These are phyloP conservation scores for Chaunax sp. DNA, from an alignment of 2,797 vertebrate genomes.

Conservation along the genomic window DNA sequence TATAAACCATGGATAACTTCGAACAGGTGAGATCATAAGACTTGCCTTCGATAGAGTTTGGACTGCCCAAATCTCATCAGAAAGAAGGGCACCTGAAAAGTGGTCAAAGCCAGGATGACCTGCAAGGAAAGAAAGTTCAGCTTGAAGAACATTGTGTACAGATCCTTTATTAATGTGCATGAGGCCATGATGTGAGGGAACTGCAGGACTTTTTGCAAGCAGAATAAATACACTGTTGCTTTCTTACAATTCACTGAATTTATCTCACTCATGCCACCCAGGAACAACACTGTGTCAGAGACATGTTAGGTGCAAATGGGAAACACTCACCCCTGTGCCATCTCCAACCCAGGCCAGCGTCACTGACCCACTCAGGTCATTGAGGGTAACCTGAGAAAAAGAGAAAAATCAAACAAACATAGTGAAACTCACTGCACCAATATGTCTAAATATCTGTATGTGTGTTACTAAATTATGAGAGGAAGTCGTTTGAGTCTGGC, in stretches of 20 bases:
- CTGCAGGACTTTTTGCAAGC: slow-evolving; percentile 4
- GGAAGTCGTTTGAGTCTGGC: not conserved
- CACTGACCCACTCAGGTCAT: slow-evolving; percentile 91
- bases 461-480: not conserved
- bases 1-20: not conserved
- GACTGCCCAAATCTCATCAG: slow-evolving; percentile 91
- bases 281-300: not conserved
- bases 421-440: not conserved
- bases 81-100: slow-evolving; percentile 92
- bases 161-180: slow-evolving; percentile 29
- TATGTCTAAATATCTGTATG: not conserved
- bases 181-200: slow-evolving; percentile 8
- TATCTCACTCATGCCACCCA: slow-evolving; percentile 9
- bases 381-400: slow-evolving; percentile 83
- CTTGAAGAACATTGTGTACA: slow-evolving; percentile 12
- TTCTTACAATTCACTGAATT: slow-evolving; percentile 9
- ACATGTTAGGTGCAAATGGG: slow-evolving; percentile 11
- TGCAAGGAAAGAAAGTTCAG: slow-evolving; percentile 64
- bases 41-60: slow-evolving; percentile 93
- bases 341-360: slow-evolving; percentile 96
- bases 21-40: not conserved
- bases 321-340: slow-evolving; percentile 91
- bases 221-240: not conserved
- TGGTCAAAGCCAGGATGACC: slow-evolving; percentile 94
- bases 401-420: not conserved